Conservation (phyloP, 2,797 vertebrate genomes). For the Hybognathus amarus region DNA sequence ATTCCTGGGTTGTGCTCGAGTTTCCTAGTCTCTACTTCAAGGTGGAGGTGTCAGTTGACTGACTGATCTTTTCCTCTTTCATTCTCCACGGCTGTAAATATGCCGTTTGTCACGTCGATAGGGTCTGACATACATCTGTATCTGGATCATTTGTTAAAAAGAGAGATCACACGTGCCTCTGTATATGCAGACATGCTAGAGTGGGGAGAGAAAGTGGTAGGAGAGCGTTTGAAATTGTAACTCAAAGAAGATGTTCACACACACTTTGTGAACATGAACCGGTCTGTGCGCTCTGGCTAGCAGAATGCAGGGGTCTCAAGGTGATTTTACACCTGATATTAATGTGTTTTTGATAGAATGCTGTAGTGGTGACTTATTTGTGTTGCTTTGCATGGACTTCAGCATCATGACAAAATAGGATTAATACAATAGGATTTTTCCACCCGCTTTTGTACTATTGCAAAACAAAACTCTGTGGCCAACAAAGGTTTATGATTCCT, state of each 20-base stretch:
- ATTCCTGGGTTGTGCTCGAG: constrained; percentile 43
- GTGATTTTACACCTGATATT: neutral
- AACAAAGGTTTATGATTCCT: neutral
- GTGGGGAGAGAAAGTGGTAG: neutral
- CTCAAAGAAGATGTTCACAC: neutral
- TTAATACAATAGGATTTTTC: neutral
- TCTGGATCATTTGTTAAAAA: constrained; percentile 49
- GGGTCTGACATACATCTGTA: constrained; percentile 54
- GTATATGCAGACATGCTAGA: neutral
- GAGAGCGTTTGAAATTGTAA: constrained; percentile 5
- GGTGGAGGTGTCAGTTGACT: constrained; percentile 52
- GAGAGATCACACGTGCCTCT: constrained; percentile 51
- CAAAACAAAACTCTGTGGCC: neutral
- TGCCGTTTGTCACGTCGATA: constrained; percentile 52
- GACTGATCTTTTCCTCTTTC: constrained; percentile 56
- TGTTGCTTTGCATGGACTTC: neutral
- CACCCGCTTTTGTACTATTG: neutral
- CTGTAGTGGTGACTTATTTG: neutral
- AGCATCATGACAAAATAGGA: neutral
- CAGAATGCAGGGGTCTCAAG: neutral
- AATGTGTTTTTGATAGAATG: neutral
- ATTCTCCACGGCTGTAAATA: constrained; percentile 61
- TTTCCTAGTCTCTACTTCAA: constrained; percentile 53
- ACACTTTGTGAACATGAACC: neutral
- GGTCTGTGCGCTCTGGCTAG: neutral